These are phyloP conservation scores for Crocidura indochinensis DNA, from an alignment of 2,797 vertebrate species.

Conservation along the genomic window DNA sequence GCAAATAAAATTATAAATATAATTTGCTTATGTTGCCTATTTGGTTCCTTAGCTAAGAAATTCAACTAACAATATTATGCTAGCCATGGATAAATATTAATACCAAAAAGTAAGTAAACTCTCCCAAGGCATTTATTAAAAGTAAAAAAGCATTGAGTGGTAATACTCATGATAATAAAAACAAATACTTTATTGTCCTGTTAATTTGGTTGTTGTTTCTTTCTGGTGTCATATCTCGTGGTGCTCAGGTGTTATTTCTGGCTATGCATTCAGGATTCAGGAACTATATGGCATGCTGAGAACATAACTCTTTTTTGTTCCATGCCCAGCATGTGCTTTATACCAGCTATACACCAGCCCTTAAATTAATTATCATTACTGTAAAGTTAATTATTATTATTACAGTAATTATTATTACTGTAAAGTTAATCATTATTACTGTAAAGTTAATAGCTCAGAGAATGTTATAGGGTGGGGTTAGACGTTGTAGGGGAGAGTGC, in stretches of 20 bases:
- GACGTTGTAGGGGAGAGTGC: background rate
- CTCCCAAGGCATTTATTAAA: slow-evolving; percentile 37
- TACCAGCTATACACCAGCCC: too few species aligned
- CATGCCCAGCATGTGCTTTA: too few species aligned
- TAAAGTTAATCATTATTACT: slow-evolving; percentile 63
- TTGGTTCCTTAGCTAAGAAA: background rate
- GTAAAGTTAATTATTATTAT: slow-evolving; percentile 82
- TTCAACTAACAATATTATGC: background rate
- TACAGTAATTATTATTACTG: too few species aligned
- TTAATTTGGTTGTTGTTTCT: too few species aligned
- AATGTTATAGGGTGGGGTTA: slow-evolving; percentile 66
- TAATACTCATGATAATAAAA: slow-evolving; percentile 58
- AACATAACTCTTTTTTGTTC: too few species aligned
- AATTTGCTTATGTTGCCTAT: background rate
- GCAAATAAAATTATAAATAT: background rate
- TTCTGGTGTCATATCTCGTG: too few species aligned
- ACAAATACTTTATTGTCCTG: slow-evolving; percentile 29
- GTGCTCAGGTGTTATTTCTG: too few species aligned
- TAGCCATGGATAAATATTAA: background rate
- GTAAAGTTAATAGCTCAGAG: slow-evolving; percentile 77
- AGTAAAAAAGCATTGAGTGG: slow-evolving; percentile 58
- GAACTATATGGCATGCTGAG: too few species aligned
- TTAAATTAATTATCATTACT: slow-evolving; percentile 60
- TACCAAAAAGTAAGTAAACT: slow-evolving; percentile 66
- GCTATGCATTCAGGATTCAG: too few species aligned